phyloP scores from a whole-genome alignment of 2,113 vertebrate species.

The Gallinago undulata region DNA sequence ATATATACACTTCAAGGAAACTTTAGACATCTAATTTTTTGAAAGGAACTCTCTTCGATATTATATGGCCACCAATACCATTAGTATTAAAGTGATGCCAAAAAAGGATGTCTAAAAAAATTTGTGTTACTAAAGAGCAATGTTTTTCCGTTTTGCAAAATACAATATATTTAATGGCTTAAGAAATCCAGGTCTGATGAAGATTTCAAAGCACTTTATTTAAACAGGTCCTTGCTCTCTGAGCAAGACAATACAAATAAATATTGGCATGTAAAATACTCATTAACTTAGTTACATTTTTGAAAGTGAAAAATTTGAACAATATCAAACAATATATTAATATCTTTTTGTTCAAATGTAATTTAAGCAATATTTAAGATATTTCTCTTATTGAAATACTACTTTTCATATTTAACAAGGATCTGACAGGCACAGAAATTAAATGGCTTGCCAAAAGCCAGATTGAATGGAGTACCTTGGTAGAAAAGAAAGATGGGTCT shows the following conservation, averaged over 20 bases:
- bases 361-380: background rate
- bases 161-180: background rate
- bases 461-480: background rate
- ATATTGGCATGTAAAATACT: background rate
- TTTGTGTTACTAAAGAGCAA: background rate
- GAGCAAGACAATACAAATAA: background rate
- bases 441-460: background rate
- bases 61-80: background rate
- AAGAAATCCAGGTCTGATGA: background rate
- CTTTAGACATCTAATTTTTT: background rate
- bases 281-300: background rate
- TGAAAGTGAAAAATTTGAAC: background rate
- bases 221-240: background rate
- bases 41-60: background rate
- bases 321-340: background rate
- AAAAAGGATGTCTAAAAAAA: background rate
- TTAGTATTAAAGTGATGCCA: background rate
- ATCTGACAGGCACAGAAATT: background rate
- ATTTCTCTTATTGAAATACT: background rate
- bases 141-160: background rate
- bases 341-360: background rate
- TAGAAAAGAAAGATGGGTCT: background rate
- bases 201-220: background rate
- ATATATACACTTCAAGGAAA: background rate
- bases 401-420: background rate